Evolutionary conservation across 2,797 vertebrate species (phyloP), one percentile per base, ranked within the genome.

Genomic region (Lates japonicus): DNA sequence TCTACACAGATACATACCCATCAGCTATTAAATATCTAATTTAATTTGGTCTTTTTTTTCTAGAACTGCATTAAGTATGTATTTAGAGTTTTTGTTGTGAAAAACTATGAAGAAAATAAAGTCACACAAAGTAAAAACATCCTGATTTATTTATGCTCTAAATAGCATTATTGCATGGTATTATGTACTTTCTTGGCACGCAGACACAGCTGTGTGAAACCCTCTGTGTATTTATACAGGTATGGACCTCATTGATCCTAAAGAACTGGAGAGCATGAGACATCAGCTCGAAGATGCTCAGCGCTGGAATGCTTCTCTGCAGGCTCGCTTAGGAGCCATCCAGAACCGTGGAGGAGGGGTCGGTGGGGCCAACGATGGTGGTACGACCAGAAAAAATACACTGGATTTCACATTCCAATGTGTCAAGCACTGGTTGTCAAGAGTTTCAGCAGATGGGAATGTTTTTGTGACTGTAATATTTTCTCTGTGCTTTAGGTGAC

Each of bases 241-340:
- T 67, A 63, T 85, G 80, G 83, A 85, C 70, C 81, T 73, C 10
- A 87, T 92, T 37, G 92, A 95, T 64, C 89, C 92, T 19, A 92
- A 88, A 83, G 95, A 96, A 67, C 76, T 96, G 33, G 93, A 96
- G 90, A 93, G 94, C 65, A 83, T 95, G 90, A 92, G 88, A 33
- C 93, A 96, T 78, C 95, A 96, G 80, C 92, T 97, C 2, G 96
- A 97, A 87, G 96, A 96, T 33, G 91, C 95, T 33, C 96, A 96
- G 65, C 94, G 95, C 79, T 97, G 95, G 95, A 97, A 97, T 9
- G 74, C 90, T 9, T 96, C 96, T 25, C 90, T 96, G 25, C 96
- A 96, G 86, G 93, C 95, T 63, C 93, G 96, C 48, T 90, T 96
- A 48, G 96, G 95, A 33, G 94, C 95, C 63, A 96, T 96, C 69